phyloP scores from a whole-genome alignment of 2,888 invertebrate species.

The Polymixis flavicincta region DNA sequence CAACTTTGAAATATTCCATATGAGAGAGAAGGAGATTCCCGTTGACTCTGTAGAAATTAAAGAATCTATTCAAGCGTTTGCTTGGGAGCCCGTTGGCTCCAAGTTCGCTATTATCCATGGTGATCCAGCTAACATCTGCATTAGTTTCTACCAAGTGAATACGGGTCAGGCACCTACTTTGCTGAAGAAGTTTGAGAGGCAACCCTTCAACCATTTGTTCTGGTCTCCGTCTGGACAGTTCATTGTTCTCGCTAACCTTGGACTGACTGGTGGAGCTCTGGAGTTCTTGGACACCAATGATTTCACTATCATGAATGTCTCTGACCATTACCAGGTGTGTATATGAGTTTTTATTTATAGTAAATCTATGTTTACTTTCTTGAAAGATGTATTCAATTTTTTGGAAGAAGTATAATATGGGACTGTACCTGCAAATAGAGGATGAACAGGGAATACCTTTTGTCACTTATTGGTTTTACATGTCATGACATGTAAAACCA shows the following conservation, averaged over 20 bases:
- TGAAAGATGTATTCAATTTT: background rate
- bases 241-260: constrained; percentile 97
- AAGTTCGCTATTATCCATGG: constrained; percentile 99
- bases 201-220: constrained; percentile 97
- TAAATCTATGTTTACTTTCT: background rate
- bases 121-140: constrained; percentile 95
- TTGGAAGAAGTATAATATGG: background rate
- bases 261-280: constrained; percentile 95
- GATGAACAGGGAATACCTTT: background rate
- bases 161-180: constrained; percentile 97
- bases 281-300: constrained; percentile 99
- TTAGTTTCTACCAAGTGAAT: constrained; percentile 97
- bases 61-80: constrained; percentile 97
- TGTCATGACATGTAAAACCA: too few relatives aligned
- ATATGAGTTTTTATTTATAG: background rate
- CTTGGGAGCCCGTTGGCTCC: constrained; percentile 99
- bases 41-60: constrained; percentile 99
- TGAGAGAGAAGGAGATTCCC: constrained; percentile 99
- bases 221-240: constrained; percentile 99
- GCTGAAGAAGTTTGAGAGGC: constrained; percentile 96
- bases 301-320: constrained; percentile 98
- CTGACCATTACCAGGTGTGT: constrained; percentile 96
- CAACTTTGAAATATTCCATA: constrained; percentile 99
- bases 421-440: background rate
- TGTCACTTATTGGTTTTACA: background rate